A percentile compares a stretch with the other conserved stretches of the same genome.
Evolutionary conservation across 2,888 invertebrate species (phyloP).

Genomic region (Nemotelus pantherinus): DNA sequence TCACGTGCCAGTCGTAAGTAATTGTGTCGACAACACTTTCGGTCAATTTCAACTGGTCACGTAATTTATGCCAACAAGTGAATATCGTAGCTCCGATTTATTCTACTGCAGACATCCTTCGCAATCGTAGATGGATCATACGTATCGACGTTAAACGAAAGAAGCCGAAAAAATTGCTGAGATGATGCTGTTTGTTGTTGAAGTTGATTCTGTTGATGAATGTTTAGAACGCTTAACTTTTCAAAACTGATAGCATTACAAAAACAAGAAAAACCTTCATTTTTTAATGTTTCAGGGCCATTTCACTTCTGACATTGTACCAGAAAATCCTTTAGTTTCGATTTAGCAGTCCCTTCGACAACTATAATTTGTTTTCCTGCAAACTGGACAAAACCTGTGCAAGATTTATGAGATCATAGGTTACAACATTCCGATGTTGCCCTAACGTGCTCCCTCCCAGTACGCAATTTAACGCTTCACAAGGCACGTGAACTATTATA

Average conservation of each 20-base stretch:
- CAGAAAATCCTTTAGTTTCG: background rate
- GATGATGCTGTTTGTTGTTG: too few species aligned
- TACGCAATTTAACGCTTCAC: conserved; percentile 50
- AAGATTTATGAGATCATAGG: conserved; percentile 32
- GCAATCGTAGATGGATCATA: background rate
- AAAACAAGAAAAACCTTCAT: too few species aligned
- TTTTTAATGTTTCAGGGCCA: too few species aligned
- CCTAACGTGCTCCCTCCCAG: conserved; percentile 1
- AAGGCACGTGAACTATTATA: conserved; percentile 46
- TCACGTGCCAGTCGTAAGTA: background rate
- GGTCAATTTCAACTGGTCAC: conserved; percentile 36
- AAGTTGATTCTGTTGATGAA: too few species aligned
- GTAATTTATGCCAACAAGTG: conserved; percentile 41
- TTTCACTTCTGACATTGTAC: too few species aligned
- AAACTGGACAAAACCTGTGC: conserved; percentile 33
- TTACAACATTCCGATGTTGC: conserved; percentile 1
- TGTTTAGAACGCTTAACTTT: too few species aligned
- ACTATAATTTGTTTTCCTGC: conserved; percentile 39
- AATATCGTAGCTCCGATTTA: conserved; percentile 31
- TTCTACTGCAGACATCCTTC: conserved; percentile 8
- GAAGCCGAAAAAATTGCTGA: too few species aligned
- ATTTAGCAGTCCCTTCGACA: background rate
- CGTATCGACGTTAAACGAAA: too few species aligned
- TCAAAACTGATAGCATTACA: too few species aligned
- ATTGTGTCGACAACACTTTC: conserved; percentile 24